phyloP scores from a whole-genome alignment of 2,797 vertebrate species.

The Xyrichtys novacula region DNA sequence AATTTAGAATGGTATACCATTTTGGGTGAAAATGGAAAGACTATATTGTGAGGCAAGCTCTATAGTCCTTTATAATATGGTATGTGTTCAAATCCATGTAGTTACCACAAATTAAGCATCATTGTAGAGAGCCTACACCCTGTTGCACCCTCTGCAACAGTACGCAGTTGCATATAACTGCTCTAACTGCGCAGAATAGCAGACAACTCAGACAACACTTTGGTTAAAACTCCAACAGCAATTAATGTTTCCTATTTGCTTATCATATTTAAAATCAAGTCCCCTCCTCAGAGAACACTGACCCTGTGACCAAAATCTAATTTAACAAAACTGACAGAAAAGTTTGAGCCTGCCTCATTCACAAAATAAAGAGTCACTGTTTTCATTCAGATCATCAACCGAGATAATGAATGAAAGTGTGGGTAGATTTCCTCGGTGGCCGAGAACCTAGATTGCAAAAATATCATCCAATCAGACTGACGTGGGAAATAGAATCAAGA shows the following conservation, averaged over 20 bases:
- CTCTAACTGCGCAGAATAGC: too few relatives aligned
- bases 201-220: too few relatives aligned
- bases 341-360: slow-evolving; percentile 15
- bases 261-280: slow-evolving; percentile 33
- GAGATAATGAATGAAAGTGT: slow-evolving; percentile 51
- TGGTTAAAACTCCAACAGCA: neutral
- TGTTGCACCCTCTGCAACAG: too few relatives aligned
- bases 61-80: too few relatives aligned
- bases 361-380: slow-evolving; percentile 30
- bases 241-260: slow-evolving; percentile 7
- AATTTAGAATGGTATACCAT: neutral
- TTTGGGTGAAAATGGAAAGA: too few relatives aligned
- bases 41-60: too few relatives aligned
- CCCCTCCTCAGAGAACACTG: slow-evolving; percentile 15
- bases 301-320: slow-evolving; percentile 9
- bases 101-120: too few relatives aligned
- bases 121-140: too few relatives aligned
- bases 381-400: slow-evolving; percentile 48
- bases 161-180: too few relatives aligned
- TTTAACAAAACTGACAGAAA: neutral
- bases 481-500: slow-evolving; percentile 35
- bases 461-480: slow-evolving; percentile 69
- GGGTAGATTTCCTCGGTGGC: slow-evolving; percentile 66
- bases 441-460: slow-evolving; percentile 75
- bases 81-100: too few relatives aligned